Evolutionary conservation across 2,888 invertebrate genomes (phyloP), one percentile per base, ranked within the genome.

Genomic region (Brachycybe producta): DNA sequence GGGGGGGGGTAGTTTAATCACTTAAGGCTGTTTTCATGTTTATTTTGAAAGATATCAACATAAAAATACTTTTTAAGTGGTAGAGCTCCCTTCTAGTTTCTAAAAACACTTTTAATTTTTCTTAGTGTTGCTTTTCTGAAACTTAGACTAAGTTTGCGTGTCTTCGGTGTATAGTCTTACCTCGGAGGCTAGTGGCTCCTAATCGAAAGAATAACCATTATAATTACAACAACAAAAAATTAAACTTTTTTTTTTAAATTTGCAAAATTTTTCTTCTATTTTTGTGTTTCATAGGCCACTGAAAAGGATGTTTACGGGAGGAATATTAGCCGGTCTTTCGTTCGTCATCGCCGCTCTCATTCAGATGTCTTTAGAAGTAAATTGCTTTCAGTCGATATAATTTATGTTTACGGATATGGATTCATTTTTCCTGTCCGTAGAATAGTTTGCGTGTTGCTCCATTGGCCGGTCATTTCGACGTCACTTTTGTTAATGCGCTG

Each of bases 301-400:
- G 47, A 85, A 88, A 62, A 82, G 87, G 65, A 80, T 98, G 71
- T 79, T 82, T 1, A 73, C 79, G 60, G 97, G 97, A 5, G 92
- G 95, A 36, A 61, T 88, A 19, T 64, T 98, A 1, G 88, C 91
- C 0, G 82, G 84, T 0, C 52, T 77, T 1, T 80, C 97, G 0
- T 98, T 97, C 64, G 69, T 84, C n/a, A 71, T 87, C 27, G 90
- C 95, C 1, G 92, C 82, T 3, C 62, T 85, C n/a, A 77, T 95
- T 1, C 86, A 91, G 66, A 62, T 86, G 0, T 66, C 74, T 26
- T 70, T 90, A 50, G 76, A 86, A 76, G 82, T 80, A 64, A 60
- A 61, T 17, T 17, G 8, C 39, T 17, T 32, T 32, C 11, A 32
- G 11, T 32, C n/a, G n/a, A 32, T 32, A 32, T 32, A 32, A 32